Percentiles rank a stretch among this genome's conserved stretches.
phyloP scores from a whole-genome alignment of 1,140 invertebrate genomes.

The Nephila pilipes region DNA sequence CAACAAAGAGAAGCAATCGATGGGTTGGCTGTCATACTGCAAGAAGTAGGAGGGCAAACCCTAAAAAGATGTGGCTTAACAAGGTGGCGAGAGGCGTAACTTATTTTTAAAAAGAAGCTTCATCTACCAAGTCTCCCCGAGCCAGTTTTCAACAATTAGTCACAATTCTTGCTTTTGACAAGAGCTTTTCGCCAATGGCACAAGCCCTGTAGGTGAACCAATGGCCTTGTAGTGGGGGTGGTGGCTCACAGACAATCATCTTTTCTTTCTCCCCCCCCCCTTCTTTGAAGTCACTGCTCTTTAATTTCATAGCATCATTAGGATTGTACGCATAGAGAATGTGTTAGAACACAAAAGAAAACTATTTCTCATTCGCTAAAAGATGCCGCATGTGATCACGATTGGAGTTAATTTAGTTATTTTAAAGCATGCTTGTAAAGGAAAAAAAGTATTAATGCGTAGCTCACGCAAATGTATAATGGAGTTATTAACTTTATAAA shows the following conservation, averaged over 20 bases:
- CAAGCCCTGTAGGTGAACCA: conserved; percentile 16
- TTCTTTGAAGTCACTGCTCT: conserved; percentile 9
- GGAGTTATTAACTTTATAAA: no score
- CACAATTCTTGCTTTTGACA: conserved; percentile 66
- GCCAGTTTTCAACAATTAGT: conserved; percentile 72
- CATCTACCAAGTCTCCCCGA: conserved; percentile 62
- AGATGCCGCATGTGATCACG: neutral
- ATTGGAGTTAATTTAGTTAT: neutral
- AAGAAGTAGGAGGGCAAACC: conserved; percentile 65
- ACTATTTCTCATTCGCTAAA: conserved; percentile 1
- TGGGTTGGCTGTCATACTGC: conserved; percentile 3
- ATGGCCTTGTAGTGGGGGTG: conserved; percentile 70
- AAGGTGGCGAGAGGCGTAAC: conserved; percentile 75
- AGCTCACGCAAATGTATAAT: no score
- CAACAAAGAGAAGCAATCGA: conserved; percentile 16
- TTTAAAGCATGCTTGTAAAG: no score
- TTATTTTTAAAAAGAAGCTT: conserved; percentile 66
- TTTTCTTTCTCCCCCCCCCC: no score
- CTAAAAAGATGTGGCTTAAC: conserved; percentile 62
- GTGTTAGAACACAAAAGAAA: neutral
- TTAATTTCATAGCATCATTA: conserved; percentile 14
- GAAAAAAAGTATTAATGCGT: no score
- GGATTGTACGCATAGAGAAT: conserved; percentile 4
- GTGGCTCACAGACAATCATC: neutral
- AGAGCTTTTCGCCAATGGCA: conserved; percentile 38